Conservation (phyloP, 2,888 invertebrate genomes). For the Gymnosoma rotundatum region DNA sequence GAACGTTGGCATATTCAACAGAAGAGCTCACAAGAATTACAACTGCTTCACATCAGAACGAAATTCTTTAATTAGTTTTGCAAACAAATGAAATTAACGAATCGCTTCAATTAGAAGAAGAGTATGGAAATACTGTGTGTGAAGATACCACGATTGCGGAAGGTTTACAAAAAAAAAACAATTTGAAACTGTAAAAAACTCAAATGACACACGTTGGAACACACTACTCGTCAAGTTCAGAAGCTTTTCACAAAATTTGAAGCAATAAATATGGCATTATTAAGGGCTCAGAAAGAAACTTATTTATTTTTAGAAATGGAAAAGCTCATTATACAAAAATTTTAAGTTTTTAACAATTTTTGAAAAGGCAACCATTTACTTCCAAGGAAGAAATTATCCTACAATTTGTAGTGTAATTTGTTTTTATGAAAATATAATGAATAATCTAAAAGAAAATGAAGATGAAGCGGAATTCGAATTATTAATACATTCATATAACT, state of each 20-base stretch:
- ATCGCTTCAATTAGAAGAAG: conserved; percentile 15
- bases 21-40: conserved; percentile 13
- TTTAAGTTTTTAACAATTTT: conserved; percentile 22
- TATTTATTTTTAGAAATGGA: conserved; percentile 1
- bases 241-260: background rate
- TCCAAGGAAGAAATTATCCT: conserved; percentile 33
- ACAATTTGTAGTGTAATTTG: conserved; percentile 9
- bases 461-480: background rate
- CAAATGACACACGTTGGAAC: conserved; percentile 37
- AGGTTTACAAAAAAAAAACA: background rate
- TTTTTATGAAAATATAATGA: conserved; percentile 5
- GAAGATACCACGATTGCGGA: background rate
- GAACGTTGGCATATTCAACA: conserved; percentile 13
- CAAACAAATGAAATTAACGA: conserved; percentile 18
- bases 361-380: conserved; percentile 32
- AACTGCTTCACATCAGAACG: conserved; percentile 15
- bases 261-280: background rate
- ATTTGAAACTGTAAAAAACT: conserved; percentile 18
- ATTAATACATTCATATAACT: background rate
- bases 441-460: background rate
- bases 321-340: conserved; percentile 24
- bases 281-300: background rate
- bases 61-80: background rate
- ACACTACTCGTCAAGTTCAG: conserved; percentile 18
- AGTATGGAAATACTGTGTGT: background rate